Evolutionary conservation across 1,140 invertebrate genomes (phyloP).

Genomic region (Coptotermes formosanus): DNA sequence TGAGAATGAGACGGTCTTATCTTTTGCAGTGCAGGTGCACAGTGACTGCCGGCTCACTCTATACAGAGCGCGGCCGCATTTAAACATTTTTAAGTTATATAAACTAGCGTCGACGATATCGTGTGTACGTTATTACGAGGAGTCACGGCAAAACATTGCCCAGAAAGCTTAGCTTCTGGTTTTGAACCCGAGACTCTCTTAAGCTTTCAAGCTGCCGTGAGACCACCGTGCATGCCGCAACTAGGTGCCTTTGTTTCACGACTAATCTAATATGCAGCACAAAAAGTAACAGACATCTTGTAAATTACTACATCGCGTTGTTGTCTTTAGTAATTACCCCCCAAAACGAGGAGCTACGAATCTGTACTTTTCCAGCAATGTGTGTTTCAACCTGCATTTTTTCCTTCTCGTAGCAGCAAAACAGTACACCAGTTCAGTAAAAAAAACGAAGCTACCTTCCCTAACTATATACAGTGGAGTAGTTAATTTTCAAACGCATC

Average conservation of each 20-base stretch:
- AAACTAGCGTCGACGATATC: no score
- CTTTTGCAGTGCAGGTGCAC: no score
- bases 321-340: background rate
- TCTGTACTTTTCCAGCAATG: background rate
- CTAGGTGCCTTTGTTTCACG: background rate
- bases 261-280: background rate
- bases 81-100: no score
- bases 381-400: background rate
- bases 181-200: no score
- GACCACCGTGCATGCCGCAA: background rate
- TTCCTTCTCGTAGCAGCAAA: background rate
- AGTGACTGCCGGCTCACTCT: no score
- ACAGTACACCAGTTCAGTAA: background rate
- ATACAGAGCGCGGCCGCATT: no score
- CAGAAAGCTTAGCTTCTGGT: no score
- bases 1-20: no score
- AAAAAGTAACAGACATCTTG: background rate
- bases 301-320: background rate
- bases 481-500: constrained; percentile 12
- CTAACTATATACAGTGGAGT: background rate
- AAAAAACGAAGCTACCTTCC: background rate
- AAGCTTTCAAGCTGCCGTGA: no score
- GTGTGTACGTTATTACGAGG: no score
- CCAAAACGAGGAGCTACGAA: background rate
- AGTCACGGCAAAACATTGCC: no score